Evolutionary conservation across 2,113 vertebrate species (phyloP), one percentile per base, ranked within the genome.

Genomic region (Pristiophorus japonicus): DNA sequence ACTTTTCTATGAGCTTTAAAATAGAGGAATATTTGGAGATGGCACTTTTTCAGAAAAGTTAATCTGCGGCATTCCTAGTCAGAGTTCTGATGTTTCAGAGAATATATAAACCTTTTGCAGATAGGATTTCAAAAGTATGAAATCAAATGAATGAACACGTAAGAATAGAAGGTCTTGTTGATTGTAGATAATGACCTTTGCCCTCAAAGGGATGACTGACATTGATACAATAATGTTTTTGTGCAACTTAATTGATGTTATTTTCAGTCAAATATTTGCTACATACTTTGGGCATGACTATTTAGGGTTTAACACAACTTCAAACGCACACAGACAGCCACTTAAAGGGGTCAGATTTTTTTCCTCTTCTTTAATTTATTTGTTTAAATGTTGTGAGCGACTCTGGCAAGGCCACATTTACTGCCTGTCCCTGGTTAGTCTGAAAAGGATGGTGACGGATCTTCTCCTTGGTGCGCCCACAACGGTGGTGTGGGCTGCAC

Each of bases 211-310:
- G 12, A 67, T 73, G 45, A 70, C 66, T 45, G 38, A 34, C 63
- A 5, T 14, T 70, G 4, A 30, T 51, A 47, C 66, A 94, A 59
- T 94, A 14, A 65, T 94, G 92, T 67, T 45, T 62, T 66, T 67
- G 92, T 94, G 93, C 45, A 45, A 51, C 42, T 70, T 70, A 70
- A 45, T 70, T 94, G 45, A 94, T 70, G 65, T 47, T 90, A 51
- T 45, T 94, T 94, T 94, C 65, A 70, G 38, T 70, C 93, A 94
- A 94, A 94, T 94, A 90, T 90, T 90, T 90, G 87, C 87, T 90
- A 34, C 87, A 62, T 90, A 73, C 65, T 94, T 94, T 8, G 11
- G 27, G 66, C 42, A 94, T 45, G 45, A 70, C 65, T 18, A 30
- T 70, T 67, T 94, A 51, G 6, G 27, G 8, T 90, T 59, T 90